These are phyloP conservation scores for Dryoscopus gambensis DNA, from an alignment of 2,113 vertebrate species.

Conservation along the genomic window DNA sequence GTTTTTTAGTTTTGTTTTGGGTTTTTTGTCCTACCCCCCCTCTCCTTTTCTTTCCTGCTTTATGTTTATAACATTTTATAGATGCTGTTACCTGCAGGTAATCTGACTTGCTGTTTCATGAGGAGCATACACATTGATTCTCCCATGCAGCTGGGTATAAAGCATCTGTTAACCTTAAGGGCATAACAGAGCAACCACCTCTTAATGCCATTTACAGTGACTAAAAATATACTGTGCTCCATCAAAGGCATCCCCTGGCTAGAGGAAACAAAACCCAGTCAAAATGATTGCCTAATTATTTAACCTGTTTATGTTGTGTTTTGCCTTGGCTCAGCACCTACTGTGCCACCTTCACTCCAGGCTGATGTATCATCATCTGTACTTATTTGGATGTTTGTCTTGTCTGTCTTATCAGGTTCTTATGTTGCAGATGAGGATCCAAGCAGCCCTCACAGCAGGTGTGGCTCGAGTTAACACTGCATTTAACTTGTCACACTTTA, in stretches of 20 bases:
- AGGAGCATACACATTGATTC: not conserved
- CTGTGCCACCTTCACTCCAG: not conserved
- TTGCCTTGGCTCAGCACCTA: not conserved
- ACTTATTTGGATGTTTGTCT: not conserved
- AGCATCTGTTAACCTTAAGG: not conserved
- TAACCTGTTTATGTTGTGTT: not conserved
- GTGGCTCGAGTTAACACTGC: not conserved
- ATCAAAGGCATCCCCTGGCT: not conserved
- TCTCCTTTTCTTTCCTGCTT: not conserved
- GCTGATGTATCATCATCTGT: not conserved
- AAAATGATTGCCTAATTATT: not conserved
- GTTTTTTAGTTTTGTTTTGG: not conserved
- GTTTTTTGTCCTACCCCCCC: fast-evolving
- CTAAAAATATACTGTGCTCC: not conserved
- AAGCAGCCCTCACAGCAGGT: not conserved
- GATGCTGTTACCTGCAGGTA: not conserved
- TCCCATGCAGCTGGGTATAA: not conserved
- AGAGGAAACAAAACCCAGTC: not conserved
- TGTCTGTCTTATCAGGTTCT: not conserved
- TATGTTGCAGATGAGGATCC: not conserved
- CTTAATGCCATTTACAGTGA: not conserved
- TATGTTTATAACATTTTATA: not conserved
- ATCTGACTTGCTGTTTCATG: not conserved
- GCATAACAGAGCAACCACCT: not conserved
- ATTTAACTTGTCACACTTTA: not conserved